These are phyloP conservation scores for Bradypodion pumilum DNA, from an alignment of 2,797 vertebrate species.

Conservation along the genomic window DNA sequence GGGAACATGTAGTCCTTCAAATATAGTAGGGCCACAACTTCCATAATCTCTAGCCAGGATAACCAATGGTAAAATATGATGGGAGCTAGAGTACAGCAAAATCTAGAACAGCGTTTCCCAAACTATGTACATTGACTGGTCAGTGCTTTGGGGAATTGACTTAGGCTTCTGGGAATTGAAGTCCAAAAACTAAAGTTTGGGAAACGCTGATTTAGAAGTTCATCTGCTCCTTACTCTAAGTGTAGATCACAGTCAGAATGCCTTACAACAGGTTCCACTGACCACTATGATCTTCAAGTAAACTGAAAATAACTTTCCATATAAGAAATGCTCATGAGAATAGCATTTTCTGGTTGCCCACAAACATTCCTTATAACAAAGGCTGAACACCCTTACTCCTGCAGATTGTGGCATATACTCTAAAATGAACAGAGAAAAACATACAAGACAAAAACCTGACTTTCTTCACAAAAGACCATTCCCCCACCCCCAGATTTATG, in stretches of 20 bases:
- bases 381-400: neutral
- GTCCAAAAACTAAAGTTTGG: no score
- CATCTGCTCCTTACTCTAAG: neutral
- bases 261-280: neutral
- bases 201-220: no score
- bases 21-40: neutral
- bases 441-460: conserved; percentile 4
- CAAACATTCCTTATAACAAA: neutral
- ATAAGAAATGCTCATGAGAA: conserved; percentile 25
- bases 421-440: conserved; percentile 19
- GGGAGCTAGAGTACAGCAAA: neutral
- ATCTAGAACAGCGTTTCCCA: no score
- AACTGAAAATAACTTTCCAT: neutral
- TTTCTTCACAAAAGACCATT: conserved; percentile 29
- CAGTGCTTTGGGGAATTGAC: no score
- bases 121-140: no score
- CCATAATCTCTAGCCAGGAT: neutral
- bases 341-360: neutral
- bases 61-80: no score
- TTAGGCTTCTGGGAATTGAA: no score
- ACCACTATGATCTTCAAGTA: neutral
- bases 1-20: neutral
- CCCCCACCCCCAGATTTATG: conserved; percentile 28
- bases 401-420: neutral
- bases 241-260: neutral